These are phyloP conservation scores for Cercopithecus diana DNA, from an alignment of 2,797 vertebrate genomes.

Conservation along the genomic window DNA sequence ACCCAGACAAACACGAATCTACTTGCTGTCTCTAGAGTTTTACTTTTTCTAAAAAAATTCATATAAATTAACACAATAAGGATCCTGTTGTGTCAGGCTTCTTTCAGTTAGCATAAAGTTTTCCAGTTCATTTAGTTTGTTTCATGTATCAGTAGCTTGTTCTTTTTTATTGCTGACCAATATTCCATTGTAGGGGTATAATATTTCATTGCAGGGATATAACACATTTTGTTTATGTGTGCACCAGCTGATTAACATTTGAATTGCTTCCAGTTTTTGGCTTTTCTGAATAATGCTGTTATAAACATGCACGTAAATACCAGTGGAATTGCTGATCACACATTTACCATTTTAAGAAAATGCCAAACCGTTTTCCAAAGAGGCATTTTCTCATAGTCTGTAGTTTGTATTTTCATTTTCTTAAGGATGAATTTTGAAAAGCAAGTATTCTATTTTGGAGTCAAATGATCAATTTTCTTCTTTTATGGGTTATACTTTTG, in stretches of 20 bases:
- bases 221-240: neutral
- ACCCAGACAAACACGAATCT: neutral
- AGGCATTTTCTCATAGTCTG: neutral
- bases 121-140: neutral
- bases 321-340: neutral
- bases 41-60: constrained; percentile 29
- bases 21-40: neutral
- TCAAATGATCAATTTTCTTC: neutral
- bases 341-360: neutral
- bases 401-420: neutral
- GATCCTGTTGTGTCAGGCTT: neutral
- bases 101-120: neutral
- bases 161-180: neutral
- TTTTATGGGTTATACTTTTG: neutral
- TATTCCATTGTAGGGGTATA: neutral
- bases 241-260: neutral
- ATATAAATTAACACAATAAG: neutral
- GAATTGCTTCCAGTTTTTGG: neutral
- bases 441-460: neutral
- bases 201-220: neutral
- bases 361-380: neutral
- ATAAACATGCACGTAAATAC: neutral
- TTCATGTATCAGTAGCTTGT: neutral
- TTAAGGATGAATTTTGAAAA: neutral
- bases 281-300: neutral